These are phyloP conservation scores for Tragelaphus imberbis DNA, from an alignment of 2,113 vertebrate species.

Conservation along the genomic window DNA sequence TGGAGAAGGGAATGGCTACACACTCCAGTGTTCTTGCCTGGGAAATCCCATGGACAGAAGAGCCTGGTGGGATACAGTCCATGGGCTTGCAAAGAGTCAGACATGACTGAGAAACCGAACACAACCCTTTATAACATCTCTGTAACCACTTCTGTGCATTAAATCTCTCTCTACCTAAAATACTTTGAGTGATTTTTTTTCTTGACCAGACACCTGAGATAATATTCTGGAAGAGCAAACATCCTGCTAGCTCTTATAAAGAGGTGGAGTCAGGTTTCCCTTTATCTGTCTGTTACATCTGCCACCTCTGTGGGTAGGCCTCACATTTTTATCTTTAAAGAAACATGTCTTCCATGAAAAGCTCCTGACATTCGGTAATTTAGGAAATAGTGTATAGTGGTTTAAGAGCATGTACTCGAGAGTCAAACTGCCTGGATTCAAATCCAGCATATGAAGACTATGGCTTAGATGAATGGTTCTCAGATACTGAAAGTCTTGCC, in stretches of 20 bases:
- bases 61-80: background rate
- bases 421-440: background rate
- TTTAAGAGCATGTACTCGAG: background rate
- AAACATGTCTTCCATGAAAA: background rate
- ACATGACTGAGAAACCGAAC: background rate
- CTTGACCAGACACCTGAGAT: background rate
- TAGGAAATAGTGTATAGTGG: background rate
- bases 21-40: background rate
- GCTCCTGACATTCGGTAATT: background rate
- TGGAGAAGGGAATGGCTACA: background rate
- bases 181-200: background rate
- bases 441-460: background rate
- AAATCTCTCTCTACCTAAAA: background rate
- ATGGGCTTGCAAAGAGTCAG: background rate
- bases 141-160: background rate
- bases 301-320: background rate
- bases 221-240: background rate
- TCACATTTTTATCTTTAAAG: background rate
- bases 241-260: background rate
- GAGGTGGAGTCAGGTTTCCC: background rate
- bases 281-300: background rate
- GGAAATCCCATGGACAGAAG: background rate
- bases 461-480: background rate
- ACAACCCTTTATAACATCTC: background rate
- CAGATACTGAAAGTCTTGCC: background rate